These are phyloP conservation scores for Drosophila novamexicana DNA, from an alignment of 1,140 invertebrate genomes.

Conservation along the genomic window DNA sequence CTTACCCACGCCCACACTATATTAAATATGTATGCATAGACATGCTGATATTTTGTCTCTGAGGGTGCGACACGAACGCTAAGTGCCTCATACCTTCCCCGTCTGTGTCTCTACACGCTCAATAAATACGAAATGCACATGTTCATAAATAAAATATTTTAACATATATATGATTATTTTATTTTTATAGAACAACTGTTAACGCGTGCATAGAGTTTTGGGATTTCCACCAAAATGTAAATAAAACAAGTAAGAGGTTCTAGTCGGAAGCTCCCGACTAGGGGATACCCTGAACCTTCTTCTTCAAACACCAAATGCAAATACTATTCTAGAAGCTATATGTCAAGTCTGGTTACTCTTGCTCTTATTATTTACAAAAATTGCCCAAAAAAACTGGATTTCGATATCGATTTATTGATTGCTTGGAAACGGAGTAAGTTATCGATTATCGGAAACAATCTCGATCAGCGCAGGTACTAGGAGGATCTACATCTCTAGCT, in stretches of 20 bases:
- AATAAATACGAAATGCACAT: slow-evolving; percentile 31
- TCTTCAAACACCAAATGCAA: no score
- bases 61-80: not conserved
- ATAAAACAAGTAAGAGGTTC: not conserved
- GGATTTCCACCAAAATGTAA: not conserved
- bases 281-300: no score
- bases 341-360: no score
- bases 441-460: no score
- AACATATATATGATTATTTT: slow-evolving; percentile 7
- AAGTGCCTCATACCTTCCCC: not conserved
- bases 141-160: slow-evolving; percentile 13
- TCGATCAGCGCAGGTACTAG: no score
- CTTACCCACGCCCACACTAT: slow-evolving; percentile 14
- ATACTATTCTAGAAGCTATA: no score
- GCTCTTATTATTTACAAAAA: no score
- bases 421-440: no score
- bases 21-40: slow-evolving; percentile 4
- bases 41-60: not conserved
- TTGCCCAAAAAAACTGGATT: no score
- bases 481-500: no score
- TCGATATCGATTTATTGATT: no score
- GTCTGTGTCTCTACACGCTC: not conserved
- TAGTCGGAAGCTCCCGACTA: no score
- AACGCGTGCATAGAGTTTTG: slow-evolving; percentile 17
- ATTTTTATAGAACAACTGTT: slow-evolving; percentile 10